These are phyloP conservation scores for Bufo bufo DNA, from an alignment of 2,113 vertebrate species.

Conservation along the genomic window DNA sequence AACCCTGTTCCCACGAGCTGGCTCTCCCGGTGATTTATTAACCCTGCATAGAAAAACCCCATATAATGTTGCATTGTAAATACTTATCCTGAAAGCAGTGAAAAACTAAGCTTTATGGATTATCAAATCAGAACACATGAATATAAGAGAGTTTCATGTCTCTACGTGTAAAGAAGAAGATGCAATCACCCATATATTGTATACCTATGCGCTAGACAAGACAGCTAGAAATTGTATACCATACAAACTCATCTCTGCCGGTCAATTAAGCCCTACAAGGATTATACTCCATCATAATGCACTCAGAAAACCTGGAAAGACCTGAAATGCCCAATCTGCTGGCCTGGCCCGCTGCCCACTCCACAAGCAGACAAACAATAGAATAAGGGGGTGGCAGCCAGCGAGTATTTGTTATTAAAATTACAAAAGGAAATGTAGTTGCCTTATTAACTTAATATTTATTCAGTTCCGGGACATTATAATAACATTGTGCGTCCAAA, in stretches of 20 bases:
- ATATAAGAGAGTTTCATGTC: not conserved
- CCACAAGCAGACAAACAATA: constrained; percentile 40
- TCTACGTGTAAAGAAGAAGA: not conserved
- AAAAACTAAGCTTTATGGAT: not conserved
- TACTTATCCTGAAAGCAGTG: not conserved
- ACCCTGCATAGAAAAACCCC: not conserved
- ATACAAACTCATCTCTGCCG: constrained; percentile 3
- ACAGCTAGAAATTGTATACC: not conserved
- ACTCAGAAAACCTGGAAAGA: constrained; percentile 45
- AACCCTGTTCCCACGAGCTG: not conserved
- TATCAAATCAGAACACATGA: not conserved
- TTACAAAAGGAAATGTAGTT: constrained; percentile 48
- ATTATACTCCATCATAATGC: not conserved
- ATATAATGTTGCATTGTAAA: constrained; percentile 6
- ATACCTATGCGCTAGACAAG: not conserved
- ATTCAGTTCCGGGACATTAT: constrained; percentile 28
- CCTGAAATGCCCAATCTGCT: constrained; percentile 25
- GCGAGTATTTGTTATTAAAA: constrained; percentile 33
- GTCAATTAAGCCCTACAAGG: constrained; percentile 17
- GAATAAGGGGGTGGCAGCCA: constrained; percentile 8
- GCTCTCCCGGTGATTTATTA: constrained; percentile 7
- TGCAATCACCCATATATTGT: not conserved
- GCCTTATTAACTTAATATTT: constrained; percentile 36
- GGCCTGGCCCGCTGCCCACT: constrained; percentile 27
- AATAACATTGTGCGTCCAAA: constrained; percentile 10